Evolutionary conservation across 2,113 vertebrate species (phyloP).

Genomic region (Ceyx margarethae): DNA sequence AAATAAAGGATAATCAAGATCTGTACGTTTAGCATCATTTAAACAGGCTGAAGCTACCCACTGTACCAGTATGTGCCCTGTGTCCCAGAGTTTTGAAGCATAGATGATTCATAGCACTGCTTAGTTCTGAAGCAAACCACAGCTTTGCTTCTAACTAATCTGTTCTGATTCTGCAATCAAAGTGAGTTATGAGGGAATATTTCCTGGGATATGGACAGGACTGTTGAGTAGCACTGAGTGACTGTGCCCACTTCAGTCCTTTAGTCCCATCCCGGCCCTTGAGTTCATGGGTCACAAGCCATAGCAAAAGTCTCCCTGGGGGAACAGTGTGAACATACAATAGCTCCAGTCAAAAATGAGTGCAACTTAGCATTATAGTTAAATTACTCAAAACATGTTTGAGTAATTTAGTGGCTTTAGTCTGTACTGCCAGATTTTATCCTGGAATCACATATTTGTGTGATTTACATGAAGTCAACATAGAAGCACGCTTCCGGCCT

Average conservation of each 20-base stretch:
- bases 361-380: neutral
- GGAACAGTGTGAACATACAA: neutral
- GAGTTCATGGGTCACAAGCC: neutral
- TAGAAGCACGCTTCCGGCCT: neutral
- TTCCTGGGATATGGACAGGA: neutral
- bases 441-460: neutral
- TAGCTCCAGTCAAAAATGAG: neutral
- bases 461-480: neutral
- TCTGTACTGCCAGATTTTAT: neutral
- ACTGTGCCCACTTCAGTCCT: neutral
- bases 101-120: neutral
- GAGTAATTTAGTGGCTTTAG: neutral
- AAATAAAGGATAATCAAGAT: neutral
- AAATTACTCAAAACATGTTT: neutral
- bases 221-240: neutral
- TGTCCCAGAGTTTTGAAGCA: neutral
- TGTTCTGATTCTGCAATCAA: neutral
- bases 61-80: neutral
- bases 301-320: neutral
- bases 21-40: neutral
- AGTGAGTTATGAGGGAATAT: neutral
- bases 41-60: neutral
- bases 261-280: neutral
- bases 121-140: neutral
- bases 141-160: neutral